These are phyloP conservation scores for Centruroides sculpturatus DNA, from an alignment of 1,140 invertebrate genomes.

Conservation along the genomic window DNA sequence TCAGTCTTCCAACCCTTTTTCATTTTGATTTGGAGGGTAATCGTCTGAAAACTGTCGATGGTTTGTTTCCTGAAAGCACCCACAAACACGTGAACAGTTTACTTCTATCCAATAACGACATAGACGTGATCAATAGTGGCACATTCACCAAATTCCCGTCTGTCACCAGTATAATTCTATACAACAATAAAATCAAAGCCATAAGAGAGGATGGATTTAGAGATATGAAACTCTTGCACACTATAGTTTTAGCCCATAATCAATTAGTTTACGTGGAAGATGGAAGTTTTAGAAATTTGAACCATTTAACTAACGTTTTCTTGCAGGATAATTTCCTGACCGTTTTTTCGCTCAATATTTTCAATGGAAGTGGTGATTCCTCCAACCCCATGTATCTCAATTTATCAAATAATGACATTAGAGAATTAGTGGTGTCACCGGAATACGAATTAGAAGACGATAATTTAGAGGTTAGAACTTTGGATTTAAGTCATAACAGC, in stretches of 20 bases:
- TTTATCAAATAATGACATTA: slow-evolving; percentile 8
- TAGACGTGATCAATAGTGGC: slow-evolving; percentile 41
- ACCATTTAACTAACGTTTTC: slow-evolving; percentile 49
- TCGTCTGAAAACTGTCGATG: slow-evolving; percentile 29
- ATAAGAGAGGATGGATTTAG: slow-evolving; percentile 41
- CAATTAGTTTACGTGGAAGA: slow-evolving; percentile 25
- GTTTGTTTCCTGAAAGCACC: slow-evolving; percentile 47
- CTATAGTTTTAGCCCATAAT: slow-evolving; percentile 44
- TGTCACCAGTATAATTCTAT: slow-evolving; percentile 51
- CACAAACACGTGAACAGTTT: slow-evolving; percentile 61
- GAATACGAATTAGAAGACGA: not conserved
- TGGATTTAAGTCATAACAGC: slow-evolving; percentile 73
- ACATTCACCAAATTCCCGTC: slow-evolving; percentile 47
- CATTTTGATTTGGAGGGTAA: slow-evolving; percentile 80
- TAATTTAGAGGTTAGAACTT: slow-evolving; percentile 26
- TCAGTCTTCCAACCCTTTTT: slow-evolving; percentile 52
- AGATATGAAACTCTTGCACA: slow-evolving; percentile 48
- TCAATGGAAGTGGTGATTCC: slow-evolving; percentile 31
- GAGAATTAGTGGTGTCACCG: not conserved
- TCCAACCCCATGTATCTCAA: slow-evolving; percentile 8
- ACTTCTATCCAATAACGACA: slow-evolving; percentile 54
- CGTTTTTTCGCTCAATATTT: slow-evolving; percentile 53
- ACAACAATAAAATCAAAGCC: slow-evolving; percentile 47
- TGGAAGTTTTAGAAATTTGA: slow-evolving; percentile 48
- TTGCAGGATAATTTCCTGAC: slow-evolving; percentile 52